Percentiles rank a stretch among this genome's conserved stretches.
phyloP scores from a whole-genome alignment of 53 echinoderm and acorn worm species.

The Echinarachnius parma region DNA sequence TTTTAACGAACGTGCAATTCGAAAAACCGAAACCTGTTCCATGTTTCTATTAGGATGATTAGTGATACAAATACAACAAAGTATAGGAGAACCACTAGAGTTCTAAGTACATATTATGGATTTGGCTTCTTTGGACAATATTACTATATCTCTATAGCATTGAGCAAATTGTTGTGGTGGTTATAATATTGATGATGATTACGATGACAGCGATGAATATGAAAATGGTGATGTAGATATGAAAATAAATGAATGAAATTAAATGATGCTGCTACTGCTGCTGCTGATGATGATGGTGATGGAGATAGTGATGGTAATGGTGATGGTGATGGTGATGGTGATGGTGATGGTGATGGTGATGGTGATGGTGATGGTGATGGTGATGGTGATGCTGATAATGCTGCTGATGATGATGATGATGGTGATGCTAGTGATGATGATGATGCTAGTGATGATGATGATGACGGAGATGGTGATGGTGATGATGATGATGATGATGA shows the following conservation, averaged over 20 bases:
- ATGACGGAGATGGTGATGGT: neutral
- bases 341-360: neutral
- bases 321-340: neutral
- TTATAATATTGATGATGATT: too few relatives aligned
- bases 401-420: neutral
- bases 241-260: neutral
- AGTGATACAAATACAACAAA: too few relatives aligned
- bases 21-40: too few relatives aligned
- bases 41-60: too few relatives aligned
- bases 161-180: too few relatives aligned
- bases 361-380: neutral
- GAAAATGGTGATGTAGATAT: neutral
- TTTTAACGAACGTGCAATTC: too few relatives aligned
- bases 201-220: neutral
- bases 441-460: neutral
- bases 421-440: neutral
- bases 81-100: too few relatives aligned
- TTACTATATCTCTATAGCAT: too few relatives aligned
- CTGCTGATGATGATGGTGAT: neutral
- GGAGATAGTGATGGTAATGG: neutral
- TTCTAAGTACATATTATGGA: too few relatives aligned
- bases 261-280: neutral
- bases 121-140: too few relatives aligned
- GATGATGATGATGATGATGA: neutral
- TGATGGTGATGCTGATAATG: neutral